These are phyloP conservation scores for Caenorhabditis drosophilae DNA, from an alignment of 2,888 invertebrate species.

Conservation along the genomic window DNA sequence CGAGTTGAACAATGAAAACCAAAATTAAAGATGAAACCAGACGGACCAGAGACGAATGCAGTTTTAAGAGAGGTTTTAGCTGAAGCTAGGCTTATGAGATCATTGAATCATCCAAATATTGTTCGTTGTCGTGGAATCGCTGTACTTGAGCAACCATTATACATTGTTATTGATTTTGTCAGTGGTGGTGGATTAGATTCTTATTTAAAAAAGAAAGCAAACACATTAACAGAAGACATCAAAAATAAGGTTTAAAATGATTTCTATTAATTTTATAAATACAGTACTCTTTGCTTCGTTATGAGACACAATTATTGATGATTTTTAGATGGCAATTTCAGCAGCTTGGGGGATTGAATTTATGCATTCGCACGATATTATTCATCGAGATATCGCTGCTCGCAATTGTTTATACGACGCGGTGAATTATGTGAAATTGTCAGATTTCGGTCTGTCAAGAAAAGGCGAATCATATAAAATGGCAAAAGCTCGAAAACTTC, in stretches of 20 bases:
- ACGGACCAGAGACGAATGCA: conserved; percentile 23
- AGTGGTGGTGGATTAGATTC: conserved; percentile 34
- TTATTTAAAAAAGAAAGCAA: conserved; percentile 25
- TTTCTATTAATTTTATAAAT: no score
- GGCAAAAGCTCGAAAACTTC: conserved; percentile 33
- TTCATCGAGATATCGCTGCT: conserved; percentile 49
- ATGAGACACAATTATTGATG: no score
- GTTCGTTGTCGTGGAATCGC: conserved; percentile 56
- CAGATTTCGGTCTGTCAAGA: conserved; percentile 46
- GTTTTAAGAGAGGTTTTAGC: conserved; percentile 37
- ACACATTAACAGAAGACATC: conserved; percentile 11
- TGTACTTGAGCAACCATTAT: conserved; percentile 82
- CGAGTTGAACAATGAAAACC: no score
- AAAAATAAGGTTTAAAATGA: no score
- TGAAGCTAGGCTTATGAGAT: conserved; percentile 42
- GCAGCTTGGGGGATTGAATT: conserved; percentile 51
- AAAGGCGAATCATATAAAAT: conserved; percentile 29
- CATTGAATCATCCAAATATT: no score
- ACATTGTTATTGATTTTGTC: conserved; percentile 48
- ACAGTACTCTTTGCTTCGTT: no score
- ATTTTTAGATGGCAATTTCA: conserved; percentile 37
- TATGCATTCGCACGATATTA: conserved; percentile 41
- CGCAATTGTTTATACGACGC: conserved; percentile 46
- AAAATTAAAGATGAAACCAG: conserved; percentile 32
- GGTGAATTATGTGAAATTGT: conserved; percentile 40